Conservation (phyloP, 1,140 invertebrate genomes). For the Anastrepha ludens region DNA sequence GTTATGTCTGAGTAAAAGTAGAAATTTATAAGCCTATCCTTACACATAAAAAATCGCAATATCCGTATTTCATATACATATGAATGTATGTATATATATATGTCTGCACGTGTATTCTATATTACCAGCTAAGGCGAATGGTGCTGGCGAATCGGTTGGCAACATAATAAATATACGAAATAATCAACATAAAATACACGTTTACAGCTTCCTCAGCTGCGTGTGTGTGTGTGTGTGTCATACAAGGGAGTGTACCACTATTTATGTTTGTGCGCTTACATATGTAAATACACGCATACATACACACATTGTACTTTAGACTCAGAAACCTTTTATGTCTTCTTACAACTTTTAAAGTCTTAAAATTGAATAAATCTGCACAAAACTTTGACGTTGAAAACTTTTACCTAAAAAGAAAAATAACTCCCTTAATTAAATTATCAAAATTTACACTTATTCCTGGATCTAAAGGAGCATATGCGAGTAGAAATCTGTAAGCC, state of each 20-base stretch:
- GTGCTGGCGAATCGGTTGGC: slow-evolving; percentile 16
- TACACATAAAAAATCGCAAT: neutral
- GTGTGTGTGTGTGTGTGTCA: neutral
- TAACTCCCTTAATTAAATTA: no score
- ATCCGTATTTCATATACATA: neutral
- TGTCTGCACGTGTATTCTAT: neutral
- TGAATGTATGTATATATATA: neutral
- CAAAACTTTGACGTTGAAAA: no score
- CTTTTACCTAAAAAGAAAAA: no score
- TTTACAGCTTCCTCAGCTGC: neutral
- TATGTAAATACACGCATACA: neutral
- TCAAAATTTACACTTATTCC: no score
- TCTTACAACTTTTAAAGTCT: neutral
- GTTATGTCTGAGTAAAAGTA: neutral
- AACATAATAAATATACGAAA: slow-evolving; percentile 27
- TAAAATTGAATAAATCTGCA: neutral
- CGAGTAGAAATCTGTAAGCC: no score
- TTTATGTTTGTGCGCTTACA: neutral
- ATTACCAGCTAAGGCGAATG: neutral
- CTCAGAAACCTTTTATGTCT: neutral
- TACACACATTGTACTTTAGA: neutral
- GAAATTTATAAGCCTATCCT: neutral
- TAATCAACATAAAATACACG: slow-evolving; percentile 16
- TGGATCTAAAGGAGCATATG: no score
- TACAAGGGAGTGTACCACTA: neutral